Evolutionary conservation across 1,140 invertebrate genomes (phyloP).

Genomic region (Phymorhynchus buccinoides): DNA sequence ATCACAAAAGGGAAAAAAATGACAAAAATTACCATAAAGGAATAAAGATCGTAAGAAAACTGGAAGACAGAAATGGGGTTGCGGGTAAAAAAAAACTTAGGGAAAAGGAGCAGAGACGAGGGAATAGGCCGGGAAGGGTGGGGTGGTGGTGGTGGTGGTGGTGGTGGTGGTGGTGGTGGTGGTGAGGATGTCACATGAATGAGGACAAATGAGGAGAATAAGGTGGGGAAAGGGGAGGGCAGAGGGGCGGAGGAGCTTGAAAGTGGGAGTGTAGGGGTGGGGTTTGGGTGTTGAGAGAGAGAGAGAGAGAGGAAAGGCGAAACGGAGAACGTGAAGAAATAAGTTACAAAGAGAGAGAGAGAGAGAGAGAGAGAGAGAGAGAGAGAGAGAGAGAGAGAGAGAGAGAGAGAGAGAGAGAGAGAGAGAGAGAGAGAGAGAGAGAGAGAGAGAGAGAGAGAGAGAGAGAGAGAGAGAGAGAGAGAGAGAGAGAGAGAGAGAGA

Average conservation of each 20-base stretch:
- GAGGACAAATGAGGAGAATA: not conserved
- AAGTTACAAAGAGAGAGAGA: constrained; percentile 3
- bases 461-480: not conserved
- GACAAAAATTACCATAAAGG: not conserved
- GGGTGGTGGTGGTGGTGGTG: too few relatives aligned
- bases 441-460: constrained; percentile 4
- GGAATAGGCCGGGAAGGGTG: too few relatives aligned
- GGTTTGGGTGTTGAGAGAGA: not conserved
- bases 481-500: not conserved
- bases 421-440: not conserved
- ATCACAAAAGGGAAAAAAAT: too few relatives aligned
- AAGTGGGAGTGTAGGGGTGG: not conserved
- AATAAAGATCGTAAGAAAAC: not conserved
- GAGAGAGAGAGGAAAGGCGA: not conserved
- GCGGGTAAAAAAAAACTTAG: not conserved
- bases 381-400: not conserved
- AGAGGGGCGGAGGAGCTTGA: not conserved
- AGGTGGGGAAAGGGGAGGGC: not conserved
- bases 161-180: too few relatives aligned
- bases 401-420: not conserved
- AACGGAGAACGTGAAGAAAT: not conserved
- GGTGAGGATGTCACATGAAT: too few relatives aligned
- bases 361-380: not conserved
- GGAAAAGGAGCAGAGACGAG: not conserved
- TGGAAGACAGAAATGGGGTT: not conserved